Base-by-base conservation (phyloP, 2,113 vertebrate species). In the Corydoras maculifer region DNA sequence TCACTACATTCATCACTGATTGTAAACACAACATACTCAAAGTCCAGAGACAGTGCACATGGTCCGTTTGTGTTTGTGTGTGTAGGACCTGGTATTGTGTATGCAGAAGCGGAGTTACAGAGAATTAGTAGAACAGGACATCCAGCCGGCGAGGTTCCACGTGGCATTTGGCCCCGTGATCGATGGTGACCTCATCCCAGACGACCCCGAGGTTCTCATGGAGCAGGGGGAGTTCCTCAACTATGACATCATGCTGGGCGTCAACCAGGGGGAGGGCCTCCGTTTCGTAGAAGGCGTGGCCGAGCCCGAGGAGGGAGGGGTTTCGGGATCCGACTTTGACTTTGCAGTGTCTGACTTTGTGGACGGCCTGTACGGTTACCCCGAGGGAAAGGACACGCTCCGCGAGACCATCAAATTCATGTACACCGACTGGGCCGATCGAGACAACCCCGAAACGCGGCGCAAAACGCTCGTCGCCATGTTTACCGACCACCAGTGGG, bases 211-310 rank as follows among this genome's bases (percentile, higher is more conserved):
- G 86, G 98, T 99, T 79, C 90, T 99, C 54, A 99, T 99, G 97
- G 96, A 99, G 82, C 97, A 99, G 83, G 97, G 97, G 14, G 97
- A 99, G 85, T 99, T 99, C 84, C 94, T 99, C 65, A 99, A 99
- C 84, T 99, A 99, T 0, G 97, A 99, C 77, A 98, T 99, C 79
- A 98, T 99, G 97, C 87, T 99, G 48, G 97, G 97, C 8, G 95
- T 99, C 73, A 99, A 99, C 83, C 97, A 99, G 81, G 97, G 96
- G 0, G 97, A 99, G 83, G 97, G 97, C 0, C 90, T 99, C 77
- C 97, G 97, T 71, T 99, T 99, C 0, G 95, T 99, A 80, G 97
- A 99, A 88, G 93, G 93, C 0, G 93, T 98, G 66, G 97, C 98
- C 75, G 97, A 99, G 82, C 90, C 94, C 0, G 96, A 98, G 80